Evolutionary conservation across 2,797 vertebrate species (phyloP), one percentile per base, ranked within the genome.

Genomic region (Xiphorhynchus erythropygius): DNA sequence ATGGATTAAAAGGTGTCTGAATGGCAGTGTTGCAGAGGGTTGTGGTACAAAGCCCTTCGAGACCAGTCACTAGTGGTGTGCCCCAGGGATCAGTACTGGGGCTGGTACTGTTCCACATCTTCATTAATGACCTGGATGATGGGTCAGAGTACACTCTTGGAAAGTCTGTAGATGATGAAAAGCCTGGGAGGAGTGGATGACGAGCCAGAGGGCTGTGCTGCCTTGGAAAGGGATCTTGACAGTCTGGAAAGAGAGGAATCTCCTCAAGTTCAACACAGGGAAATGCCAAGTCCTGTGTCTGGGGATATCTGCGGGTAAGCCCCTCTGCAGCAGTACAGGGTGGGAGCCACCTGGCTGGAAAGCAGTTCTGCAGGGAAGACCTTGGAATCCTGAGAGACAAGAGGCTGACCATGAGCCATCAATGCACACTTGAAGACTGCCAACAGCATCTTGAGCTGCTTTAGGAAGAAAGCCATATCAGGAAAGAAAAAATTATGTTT

Each of bases 351-450:
- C 28, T 70, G 68, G 11, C 2, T 78, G 53, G 33, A 67, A 78
- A 60, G 22, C 46, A 71, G 18, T 15, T 73, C 27, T 37, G 13
- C 53, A 55, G 59, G n/a, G 32, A 64, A 71, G n/a, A 33, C 28
- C 37, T 70, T 83, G 50, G 44, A 13, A 13, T 70, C 44, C 2
- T 33, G n/a, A 1, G 14, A 18, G 18, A 17, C 46, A 65, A 10
- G 18, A 41, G 1, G 4, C 32, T 78, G 53, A 21, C 74, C 39
- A 24, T 28, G 33, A 65, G 22, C 21, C 65, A 78, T 0, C 12
- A 3, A 5, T 21, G 25, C 13, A 2, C 18, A 42, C 44, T 35
- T 18, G 2, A n/a, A 6, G 4, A 18, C 2, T 2, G 46, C 59
- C 80, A 53, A 3, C 65, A 64, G 14, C 44, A 65, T 59, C 30